These are phyloP conservation scores for Coreius guichenoti DNA, from an alignment of 2,797 vertebrate genomes.

Conservation along the genomic window DNA sequence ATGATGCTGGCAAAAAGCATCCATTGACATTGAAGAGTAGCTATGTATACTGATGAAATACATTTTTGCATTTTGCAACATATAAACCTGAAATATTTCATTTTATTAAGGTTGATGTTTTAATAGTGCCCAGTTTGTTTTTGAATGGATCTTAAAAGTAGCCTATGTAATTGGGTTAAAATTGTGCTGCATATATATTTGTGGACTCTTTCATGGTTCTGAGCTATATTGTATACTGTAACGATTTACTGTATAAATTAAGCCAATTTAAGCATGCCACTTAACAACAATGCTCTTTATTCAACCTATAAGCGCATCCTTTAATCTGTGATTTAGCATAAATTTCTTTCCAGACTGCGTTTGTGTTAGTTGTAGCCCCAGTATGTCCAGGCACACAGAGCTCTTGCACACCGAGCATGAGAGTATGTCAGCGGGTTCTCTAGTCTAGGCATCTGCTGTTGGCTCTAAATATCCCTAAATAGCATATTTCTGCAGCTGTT, in stretches of 20 bases:
- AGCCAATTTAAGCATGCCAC: conserved; percentile 4
- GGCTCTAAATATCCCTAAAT: conserved; percentile 61
- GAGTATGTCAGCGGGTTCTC: conserved; percentile 20
- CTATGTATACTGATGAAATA: not conserved
- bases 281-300: conserved; percentile 10
- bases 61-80: not conserved
- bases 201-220: not conserved
- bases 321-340: not conserved
- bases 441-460: conserved; percentile 66
- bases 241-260: not conserved
- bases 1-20: not conserved
- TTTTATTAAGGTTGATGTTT: not conserved
- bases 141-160: not conserved
- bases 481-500: conserved; percentile 72
- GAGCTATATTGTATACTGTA: not conserved
- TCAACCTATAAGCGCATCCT: not conserved
- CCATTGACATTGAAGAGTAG: not conserved
- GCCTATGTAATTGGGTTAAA: not conserved
- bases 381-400: not conserved
- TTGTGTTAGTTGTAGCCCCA: not conserved
- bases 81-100: not conserved
- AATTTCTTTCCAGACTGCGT: not conserved
- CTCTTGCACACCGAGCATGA: not conserved
- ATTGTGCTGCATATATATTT: not conserved
- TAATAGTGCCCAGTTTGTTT: not conserved